Evolutionary conservation across 2,113 vertebrate species (phyloP).

Genomic region (Labeo catla): DNA sequence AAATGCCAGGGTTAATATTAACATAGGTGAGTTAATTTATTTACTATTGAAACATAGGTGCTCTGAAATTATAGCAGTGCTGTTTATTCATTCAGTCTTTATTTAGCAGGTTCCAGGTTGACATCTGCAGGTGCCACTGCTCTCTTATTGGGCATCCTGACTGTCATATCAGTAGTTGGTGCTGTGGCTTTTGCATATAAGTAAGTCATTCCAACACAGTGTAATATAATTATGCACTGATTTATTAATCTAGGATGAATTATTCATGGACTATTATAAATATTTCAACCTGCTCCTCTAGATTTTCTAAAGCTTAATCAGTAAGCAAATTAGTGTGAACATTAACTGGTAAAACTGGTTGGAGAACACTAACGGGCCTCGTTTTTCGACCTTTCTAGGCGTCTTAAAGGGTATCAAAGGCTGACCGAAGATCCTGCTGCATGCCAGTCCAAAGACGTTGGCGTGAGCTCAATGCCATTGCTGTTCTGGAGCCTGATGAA

Average conservation of each 20-base stretch:
- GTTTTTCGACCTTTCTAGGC: conserved; percentile 67
- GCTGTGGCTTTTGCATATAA: conserved; percentile 78
- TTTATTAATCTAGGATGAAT: neutral
- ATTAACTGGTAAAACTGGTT: conserved; percentile 5
- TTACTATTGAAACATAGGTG: neutral
- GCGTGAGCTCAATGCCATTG: conserved; percentile 61
- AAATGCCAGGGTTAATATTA: conserved; percentile 83
- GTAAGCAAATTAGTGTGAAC: neutral
- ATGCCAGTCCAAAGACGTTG: conserved; percentile 54
- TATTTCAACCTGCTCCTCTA: neutral
- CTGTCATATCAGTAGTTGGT: conserved; percentile 70
- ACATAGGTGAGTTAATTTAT: conserved; percentile 65
- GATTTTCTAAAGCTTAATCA: conserved; percentile 1
- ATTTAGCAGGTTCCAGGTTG: conserved; percentile 64
- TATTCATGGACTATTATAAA: neutral
- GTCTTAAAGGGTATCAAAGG: conserved; percentile 70
- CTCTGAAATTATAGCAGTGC: neutral
- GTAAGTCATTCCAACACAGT: conserved; percentile 68
- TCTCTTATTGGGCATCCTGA: conserved; percentile 74
- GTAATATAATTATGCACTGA: neutral
- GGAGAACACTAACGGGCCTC: neutral
- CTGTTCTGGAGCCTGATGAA: conserved; percentile 77
- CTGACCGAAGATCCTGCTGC: conserved; percentile 59
- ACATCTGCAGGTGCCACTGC: conserved; percentile 66
- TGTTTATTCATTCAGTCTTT: neutral